Conservation (phyloP, 2,888 invertebrate species). For the Mesodorylaimus sp. region DNA sequence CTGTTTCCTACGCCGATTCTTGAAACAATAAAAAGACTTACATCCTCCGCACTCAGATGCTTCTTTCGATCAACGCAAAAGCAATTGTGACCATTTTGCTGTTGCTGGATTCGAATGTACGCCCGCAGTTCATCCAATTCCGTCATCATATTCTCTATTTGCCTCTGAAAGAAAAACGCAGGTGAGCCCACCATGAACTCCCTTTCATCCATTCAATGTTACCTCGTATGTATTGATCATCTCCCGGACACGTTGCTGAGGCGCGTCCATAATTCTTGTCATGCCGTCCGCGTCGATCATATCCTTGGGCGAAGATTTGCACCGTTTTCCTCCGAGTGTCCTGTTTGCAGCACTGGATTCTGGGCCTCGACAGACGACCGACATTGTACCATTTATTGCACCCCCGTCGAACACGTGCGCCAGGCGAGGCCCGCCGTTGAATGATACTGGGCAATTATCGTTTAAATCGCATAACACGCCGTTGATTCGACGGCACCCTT, state of each 20-base stretch:
- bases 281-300: conserved; percentile 6
- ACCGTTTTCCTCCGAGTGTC: conserved; percentile 23
- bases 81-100: not conserved
- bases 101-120: not conserved
- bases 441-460: no score
- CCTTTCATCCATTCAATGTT: not conserved
- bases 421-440: no score
- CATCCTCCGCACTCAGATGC: no score
- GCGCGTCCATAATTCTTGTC: not conserved
- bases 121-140: not conserved
- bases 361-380: no score
- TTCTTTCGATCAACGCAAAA: no score
- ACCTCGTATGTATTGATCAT: conserved; percentile 2
- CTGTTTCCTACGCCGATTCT: not conserved
- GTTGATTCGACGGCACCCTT: no score
- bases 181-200: not conserved
- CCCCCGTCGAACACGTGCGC: no score
- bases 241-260: not conserved
- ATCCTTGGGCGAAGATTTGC: not conserved
- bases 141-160: not conserved
- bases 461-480: no score
- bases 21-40: not conserved
- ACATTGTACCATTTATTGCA: no score
- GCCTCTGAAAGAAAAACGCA: not conserved
- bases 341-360: no score